Base-by-base conservation (phyloP, 1,140 invertebrate species). In the Amyelois transitella region DNA sequence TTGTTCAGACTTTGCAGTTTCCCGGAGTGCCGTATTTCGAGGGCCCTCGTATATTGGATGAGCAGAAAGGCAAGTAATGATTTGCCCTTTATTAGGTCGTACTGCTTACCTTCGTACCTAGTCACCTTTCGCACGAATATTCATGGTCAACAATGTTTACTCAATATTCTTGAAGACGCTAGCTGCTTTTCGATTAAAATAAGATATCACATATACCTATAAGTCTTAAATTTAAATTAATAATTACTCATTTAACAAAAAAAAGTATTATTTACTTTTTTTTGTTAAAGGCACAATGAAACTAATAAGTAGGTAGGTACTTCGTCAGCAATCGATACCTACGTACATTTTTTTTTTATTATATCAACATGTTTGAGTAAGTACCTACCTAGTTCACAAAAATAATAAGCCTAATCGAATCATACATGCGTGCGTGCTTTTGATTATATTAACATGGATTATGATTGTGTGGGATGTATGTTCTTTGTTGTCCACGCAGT, bases 41-140 rank as follows among this genome's bases (percentile, higher is more conserved):
- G 72, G 64, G 60, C 77, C 75, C 72, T 69, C 76, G 71, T 75
- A 72, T 80, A 85, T 87, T 87, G 84, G 84, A 87, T 87, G 84
- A 79, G 74, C 75, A 82, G 72, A 85, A 85, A 87, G 84, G 84
- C 84, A 84, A 87, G 84, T 87, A 81, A n/a, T 51, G 59, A 55
- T 28, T 43, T 71, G 77, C 69, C 80, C 78, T 80, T 82, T 86
- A 77, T 75, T 77, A 67, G 72, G 66, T 72, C 62, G 64, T 66
- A n/a, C n/a, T n/a, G n/a, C n/a, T n/a, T n/a, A n/a, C n/a, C n/a
- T n/a, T n/a, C n/a, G n/a, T n/a, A 62, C 59, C 51, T 51, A 61
- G 55, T 73, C 67, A 74, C 65, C 64, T 73, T 71, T 75, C 64
- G 69, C 64, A 60, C 51, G 51, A 55, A 49, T 20, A 66, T 75